Base-by-base conservation (phyloP, 2,797 vertebrate species). In the Mormyrops boulengeri region DNA sequence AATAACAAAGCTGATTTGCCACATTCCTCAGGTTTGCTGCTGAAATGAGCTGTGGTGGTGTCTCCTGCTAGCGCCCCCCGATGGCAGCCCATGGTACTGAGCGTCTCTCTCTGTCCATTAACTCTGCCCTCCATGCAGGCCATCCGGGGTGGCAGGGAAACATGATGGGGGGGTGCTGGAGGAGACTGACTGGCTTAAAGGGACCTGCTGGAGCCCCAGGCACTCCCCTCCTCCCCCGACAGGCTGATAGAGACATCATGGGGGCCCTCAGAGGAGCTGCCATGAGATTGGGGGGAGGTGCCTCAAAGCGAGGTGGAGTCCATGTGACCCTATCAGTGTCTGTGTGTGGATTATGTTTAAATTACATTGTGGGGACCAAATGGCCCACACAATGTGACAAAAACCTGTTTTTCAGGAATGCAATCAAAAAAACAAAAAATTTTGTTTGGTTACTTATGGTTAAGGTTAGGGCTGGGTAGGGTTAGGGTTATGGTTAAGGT, bases 171-270 rank as follows among this genome's bases (percentile, higher is more conserved):
- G 95, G 95, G 95, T 94, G 94, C 94, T 95, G 93, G 95, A 95
- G 95, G 44, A 94, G 95, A 96, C 96, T 96, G 96, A 96, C 96
- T 96, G 96, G 96, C 95, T 96, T 95, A 94, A 89, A 93, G 82
- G 89, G 57, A 50, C 82, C 44, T 22, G 26, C 41, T 82, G 82
- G 14, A 95, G 96, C 96, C 96, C 94, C 93, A 92, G 96, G 96
- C 96, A 95, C 96, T 96, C 95, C 95, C 94, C 96, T 38, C 41
- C 38, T n/a, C 77, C 6, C 44, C 95, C 96, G 96, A 96, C 96
- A 96, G 95, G 93, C 95, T 96, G 96, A 97, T 96, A 95, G 96
- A 96, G 96, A 96, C 96, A 96, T 97, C 96, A 96, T 93, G 93
- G 93, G 93, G 93, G 91, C 96, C 22, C 96, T 96, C 96, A 93